Evolutionary conservation across 2,113 vertebrate species (phyloP).

Genomic region (Eclectus roratus): DNA sequence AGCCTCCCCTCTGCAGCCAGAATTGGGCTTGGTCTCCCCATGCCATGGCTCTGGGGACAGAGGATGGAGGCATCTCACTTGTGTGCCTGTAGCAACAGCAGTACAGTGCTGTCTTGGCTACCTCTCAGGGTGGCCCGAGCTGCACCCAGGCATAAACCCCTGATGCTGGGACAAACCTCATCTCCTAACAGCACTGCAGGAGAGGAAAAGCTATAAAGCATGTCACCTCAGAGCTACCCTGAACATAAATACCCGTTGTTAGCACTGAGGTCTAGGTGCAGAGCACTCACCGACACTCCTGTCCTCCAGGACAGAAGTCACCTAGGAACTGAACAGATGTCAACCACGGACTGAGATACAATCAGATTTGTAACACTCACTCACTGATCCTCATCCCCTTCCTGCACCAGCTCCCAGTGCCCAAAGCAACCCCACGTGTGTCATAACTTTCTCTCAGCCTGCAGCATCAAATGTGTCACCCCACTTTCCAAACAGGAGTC

Average conservation of each 20-base stretch:
- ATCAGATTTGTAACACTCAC: background rate
- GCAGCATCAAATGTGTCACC: background rate
- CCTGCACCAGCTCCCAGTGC: background rate
- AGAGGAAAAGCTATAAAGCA: background rate
- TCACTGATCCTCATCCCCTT: background rate
- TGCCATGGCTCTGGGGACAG: background rate
- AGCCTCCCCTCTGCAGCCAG: background rate
- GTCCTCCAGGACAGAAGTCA: background rate
- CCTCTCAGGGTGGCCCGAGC: background rate
- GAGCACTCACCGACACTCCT: accelerated
- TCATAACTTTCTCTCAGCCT: background rate
- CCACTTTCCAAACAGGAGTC: background rate
- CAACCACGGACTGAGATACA: background rate
- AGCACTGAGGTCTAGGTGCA: background rate
- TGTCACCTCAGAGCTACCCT: background rate
- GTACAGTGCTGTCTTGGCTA: accelerated
- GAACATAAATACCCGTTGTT: background rate
- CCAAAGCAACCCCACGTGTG: accelerated
- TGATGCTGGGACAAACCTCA: background rate
- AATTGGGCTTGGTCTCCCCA: background rate
- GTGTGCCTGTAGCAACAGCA: accelerated
- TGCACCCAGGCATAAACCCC: background rate
- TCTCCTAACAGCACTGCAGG: background rate
- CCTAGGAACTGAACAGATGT: background rate
- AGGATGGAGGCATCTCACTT: accelerated